These are phyloP conservation scores for Amphibalanus amphitrite DNA, from an alignment of 1,140 invertebrate species.

Conservation along the genomic window DNA sequence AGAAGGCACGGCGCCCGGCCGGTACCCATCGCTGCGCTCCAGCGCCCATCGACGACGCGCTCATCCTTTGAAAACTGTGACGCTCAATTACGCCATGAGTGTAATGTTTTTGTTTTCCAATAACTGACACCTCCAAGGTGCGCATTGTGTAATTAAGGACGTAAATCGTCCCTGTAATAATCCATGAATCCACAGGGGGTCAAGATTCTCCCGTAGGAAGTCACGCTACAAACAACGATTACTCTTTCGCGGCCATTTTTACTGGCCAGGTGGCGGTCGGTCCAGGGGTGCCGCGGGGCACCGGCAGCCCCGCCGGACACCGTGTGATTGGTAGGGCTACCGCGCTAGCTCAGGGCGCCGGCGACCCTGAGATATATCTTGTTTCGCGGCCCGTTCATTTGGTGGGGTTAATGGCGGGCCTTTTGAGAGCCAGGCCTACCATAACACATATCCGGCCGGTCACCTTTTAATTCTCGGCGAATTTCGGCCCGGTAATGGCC, in stretches of 20 bases:
- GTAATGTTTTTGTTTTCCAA: conserved; percentile 2
- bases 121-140: not conserved
- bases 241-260: conserved; percentile 1
- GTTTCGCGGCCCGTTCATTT: not conserved
- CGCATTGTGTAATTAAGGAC: not conserved
- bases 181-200: not conserved
- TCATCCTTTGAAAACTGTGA: not conserved
- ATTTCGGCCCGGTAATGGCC: not conserved
- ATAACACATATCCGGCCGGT: not conserved
- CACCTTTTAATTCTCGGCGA: not conserved
- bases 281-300: no score
- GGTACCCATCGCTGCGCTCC: not conserved
- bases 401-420: not conserved
- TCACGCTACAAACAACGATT: conserved; percentile 1
- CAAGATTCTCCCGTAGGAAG: conserved; percentile 1
- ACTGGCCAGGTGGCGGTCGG: not conserved
- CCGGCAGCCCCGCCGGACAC: no score
- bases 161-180: conserved; percentile 1
- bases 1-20: not conserved
- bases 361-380: not conserved
- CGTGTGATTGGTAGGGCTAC: not conserved
- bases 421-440: not conserved
- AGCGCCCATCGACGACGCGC: not conserved
- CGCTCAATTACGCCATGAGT: not conserved
- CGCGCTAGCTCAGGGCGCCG: not conserved